A percentile compares a stretch with the other conserved stretches of the same genome.
Conservation (phyloP, 2,113 vertebrate genomes). For the Vireo altiloquus region DNA sequence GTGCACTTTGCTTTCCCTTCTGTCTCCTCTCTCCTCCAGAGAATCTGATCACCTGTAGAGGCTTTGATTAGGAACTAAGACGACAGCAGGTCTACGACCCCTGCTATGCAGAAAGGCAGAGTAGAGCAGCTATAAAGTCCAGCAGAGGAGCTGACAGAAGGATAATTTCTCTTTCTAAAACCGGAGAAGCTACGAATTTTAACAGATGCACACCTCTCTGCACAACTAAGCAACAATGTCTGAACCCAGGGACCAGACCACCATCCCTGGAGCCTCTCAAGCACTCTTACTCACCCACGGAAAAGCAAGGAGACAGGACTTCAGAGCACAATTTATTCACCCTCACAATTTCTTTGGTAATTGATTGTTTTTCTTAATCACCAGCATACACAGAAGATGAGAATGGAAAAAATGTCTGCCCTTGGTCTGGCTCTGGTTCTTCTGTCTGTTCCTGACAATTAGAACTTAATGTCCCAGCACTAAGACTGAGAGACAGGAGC, state of each 20-base stretch:
- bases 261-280: neutral
- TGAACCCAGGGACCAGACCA: neutral
- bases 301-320: neutral
- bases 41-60: conserved; percentile 1
- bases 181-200: neutral
- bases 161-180: neutral
- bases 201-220: neutral
- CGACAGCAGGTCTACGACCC: neutral
- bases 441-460: neutral
- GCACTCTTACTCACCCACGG: neutral
- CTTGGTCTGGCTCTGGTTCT: neutral
- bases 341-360: neutral
- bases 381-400: neutral
- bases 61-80: neutral
- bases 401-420: neutral
- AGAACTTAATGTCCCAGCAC: neutral
- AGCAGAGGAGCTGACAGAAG: neutral
- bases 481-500: neutral
- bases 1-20: conserved; percentile 5
- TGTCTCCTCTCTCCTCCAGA: conserved; percentile 18
- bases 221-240: rapidly evolving
- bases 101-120: neutral
- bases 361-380: neutral
- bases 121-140: neutral
- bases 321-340: neutral